Evolutionary conservation across 2,113 vertebrate species (phyloP), one percentile per base, ranked within the genome.

Genomic region (Chrysochloris asiatica): DNA sequence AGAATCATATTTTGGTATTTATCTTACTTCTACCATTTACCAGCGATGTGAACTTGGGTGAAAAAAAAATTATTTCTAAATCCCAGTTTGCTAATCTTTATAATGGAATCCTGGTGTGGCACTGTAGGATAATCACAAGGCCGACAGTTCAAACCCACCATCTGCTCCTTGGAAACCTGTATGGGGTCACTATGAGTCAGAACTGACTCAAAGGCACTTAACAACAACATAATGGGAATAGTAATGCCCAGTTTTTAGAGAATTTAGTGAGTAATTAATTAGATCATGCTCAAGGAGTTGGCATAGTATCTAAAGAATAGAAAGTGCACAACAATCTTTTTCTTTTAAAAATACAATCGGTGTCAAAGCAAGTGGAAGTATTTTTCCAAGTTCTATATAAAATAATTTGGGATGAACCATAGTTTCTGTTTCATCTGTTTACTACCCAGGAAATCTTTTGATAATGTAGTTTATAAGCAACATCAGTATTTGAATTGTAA

Each of bases 381-480:
- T 83, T 92, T 86, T 93, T 63, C 91, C 24, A 65, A 79, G n/a
- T 82, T 85, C 63, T 38, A 77, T 47, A 28, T 83, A 54, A 79
- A 89, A 82, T 17, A 65, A 33, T 91, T 75, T 85, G 26, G 77
- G 67, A 71, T 91, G 54, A 88, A 84, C 73, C 83, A 63, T 73
- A 81, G 21, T 8, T 82, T 63, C 9, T 61, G 7, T 84, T 78
- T 82, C 7, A 47, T 4, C 75, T 86, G 89, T 91, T 69, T 92
- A 67, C 16, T 30, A 82, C 12, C 43, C 36, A 54, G n/a, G n/a
- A n/a, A n/a, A n/a, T n/a, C n/a, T n/a, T n/a, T n/a, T n/a, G n/a
- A n/a, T n/a, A n/a, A 16, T 89, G 30, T 38, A 87, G 16, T 12
- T 65, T 45, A 67, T 61, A 69, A 81, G 2, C 28, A 38, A 41